A percentile compares a stretch with the other conserved stretches of the same genome.
Conservation (phyloP, 2,113 vertebrate genomes). For the Labeo rohita region DNA sequence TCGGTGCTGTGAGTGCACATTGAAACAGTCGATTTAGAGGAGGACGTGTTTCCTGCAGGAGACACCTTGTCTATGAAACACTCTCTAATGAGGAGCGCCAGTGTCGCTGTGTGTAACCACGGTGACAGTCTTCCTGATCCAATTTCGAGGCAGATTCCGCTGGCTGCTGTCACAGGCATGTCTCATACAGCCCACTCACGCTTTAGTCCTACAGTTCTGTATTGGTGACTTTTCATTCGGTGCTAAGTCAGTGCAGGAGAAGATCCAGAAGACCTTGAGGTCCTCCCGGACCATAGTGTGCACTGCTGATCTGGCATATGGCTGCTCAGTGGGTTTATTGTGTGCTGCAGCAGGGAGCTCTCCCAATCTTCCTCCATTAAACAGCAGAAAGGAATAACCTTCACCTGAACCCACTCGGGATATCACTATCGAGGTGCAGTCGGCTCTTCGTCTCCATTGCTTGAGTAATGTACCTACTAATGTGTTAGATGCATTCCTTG, state of each 20-base stretch:
- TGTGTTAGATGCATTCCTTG: constrained; percentile 1
- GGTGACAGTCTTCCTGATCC: constrained; percentile 48
- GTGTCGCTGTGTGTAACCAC: constrained; percentile 42
- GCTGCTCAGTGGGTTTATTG: constrained; percentile 55
- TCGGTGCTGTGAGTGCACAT: constrained; percentile 16
- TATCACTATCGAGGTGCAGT: constrained; percentile 19
- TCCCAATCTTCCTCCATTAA: constrained; percentile 44
- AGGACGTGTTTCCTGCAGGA: constrained; percentile 34
- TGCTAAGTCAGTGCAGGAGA: constrained; percentile 41
- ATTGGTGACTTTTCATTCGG: constrained; percentile 27
- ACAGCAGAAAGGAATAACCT: constrained; percentile 49
- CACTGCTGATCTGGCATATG: constrained; percentile 57
- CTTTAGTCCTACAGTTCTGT: background rate
- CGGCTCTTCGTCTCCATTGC: background rate
- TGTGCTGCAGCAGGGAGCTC: constrained; percentile 47
- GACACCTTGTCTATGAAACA: constrained; percentile 54
- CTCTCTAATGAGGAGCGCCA: constrained; percentile 53
- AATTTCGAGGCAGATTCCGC: constrained; percentile 38
- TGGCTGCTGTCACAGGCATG: constrained; percentile 42
- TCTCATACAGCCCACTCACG: constrained; percentile 22
- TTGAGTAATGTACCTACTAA: constrained; percentile 5
- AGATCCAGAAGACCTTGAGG: constrained; percentile 56
- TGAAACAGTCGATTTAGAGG: constrained; percentile 33
- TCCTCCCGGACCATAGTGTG: constrained; percentile 55
- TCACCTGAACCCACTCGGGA: constrained; percentile 40